phyloP scores from a whole-genome alignment of 2,888 invertebrate species.

The Pilophorus perplexus region DNA sequence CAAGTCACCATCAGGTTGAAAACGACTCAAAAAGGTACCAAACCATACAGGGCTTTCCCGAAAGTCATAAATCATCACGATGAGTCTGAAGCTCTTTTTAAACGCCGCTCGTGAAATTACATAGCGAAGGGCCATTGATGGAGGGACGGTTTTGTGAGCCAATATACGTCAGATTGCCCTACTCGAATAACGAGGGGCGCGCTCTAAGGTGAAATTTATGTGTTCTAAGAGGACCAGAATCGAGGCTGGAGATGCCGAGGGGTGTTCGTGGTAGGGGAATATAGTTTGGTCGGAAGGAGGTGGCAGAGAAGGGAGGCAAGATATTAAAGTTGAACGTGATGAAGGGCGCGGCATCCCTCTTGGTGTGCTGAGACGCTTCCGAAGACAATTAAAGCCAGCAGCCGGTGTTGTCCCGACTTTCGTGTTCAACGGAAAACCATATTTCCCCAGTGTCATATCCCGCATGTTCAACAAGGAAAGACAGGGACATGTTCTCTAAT shows the following conservation, averaged over 20 bases:
- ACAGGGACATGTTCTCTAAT: too few species aligned
- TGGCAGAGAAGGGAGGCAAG: background rate
- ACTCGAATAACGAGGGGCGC: slow-evolving; percentile 10
- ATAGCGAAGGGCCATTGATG: background rate
- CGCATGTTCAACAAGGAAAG: too few species aligned
- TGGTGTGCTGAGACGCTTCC: background rate
- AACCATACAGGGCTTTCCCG: too few species aligned
- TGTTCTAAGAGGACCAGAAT: slow-evolving; percentile 8
- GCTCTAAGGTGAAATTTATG: slow-evolving; percentile 14
- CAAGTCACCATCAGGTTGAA: too few species aligned
- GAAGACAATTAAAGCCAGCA: slow-evolving; percentile 17
- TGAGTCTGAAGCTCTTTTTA: background rate
- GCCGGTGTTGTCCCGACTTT: background rate
- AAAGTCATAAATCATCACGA: too few species aligned
- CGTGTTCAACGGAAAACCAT: too few species aligned
- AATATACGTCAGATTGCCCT: slow-evolving; percentile 16
- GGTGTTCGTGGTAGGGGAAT: too few species aligned
- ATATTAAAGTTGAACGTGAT: slow-evolving; percentile 28
- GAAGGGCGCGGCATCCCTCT: slow-evolving; percentile 8
- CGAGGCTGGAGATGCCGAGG: background rate
- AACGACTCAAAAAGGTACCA: too few species aligned
- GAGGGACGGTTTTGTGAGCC: background rate
- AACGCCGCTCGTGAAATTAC: background rate
- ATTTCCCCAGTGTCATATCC: too few species aligned
- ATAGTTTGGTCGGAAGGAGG: too few species aligned